These are phyloP conservation scores for Helicoverpa armigera DNA, from an alignment of 1,140 invertebrate genomes.

Conservation along the genomic window DNA sequence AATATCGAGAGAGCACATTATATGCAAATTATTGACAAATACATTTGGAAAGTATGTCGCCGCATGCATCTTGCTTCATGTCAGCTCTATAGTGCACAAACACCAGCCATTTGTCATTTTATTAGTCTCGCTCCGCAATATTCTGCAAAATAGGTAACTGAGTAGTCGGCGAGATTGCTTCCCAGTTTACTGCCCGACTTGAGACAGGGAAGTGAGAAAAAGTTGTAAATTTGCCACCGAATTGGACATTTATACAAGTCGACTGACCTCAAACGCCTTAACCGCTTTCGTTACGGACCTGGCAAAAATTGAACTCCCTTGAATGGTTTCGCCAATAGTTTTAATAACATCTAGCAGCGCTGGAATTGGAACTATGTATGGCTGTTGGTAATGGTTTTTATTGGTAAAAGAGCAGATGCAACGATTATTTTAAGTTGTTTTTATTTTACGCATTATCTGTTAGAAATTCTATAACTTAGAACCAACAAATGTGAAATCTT, in stretches of 20 bases:
- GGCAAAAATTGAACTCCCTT: slow-evolving; percentile 72
- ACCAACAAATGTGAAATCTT: too few relatives aligned
- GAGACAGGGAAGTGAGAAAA: slow-evolving; percentile 74
- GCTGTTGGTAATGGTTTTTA: too few relatives aligned
- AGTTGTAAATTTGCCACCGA: slow-evolving; percentile 84
- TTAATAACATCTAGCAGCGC: slow-evolving; percentile 51
- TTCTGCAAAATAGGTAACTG: slow-evolving; percentile 84
- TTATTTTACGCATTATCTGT: too few relatives aligned
- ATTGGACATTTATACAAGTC: slow-evolving; percentile 81
- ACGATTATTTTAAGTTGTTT: too few relatives aligned
- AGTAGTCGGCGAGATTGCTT: slow-evolving; percentile 81
- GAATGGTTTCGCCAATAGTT: slow-evolving; percentile 48
- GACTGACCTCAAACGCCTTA: slow-evolving; percentile 73
- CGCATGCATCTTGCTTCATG: slow-evolving; percentile 46
- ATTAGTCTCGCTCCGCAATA: slow-evolving; percentile 83
- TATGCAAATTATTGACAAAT: slow-evolving; percentile 31
- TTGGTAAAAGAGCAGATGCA: too few relatives aligned
- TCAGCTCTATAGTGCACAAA: slow-evolving; percentile 58
- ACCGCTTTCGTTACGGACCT: slow-evolving; percentile 68
- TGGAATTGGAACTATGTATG: neutral
- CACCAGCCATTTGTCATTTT: slow-evolving; percentile 83
- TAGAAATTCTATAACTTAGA: too few relatives aligned
- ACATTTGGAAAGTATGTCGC: slow-evolving; percentile 21
- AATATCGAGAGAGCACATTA: slow-evolving; percentile 27
- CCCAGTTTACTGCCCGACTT: slow-evolving; percentile 79